Base-by-base conservation (phyloP, 2,888 invertebrate species). In the Sturmia bella region DNA sequence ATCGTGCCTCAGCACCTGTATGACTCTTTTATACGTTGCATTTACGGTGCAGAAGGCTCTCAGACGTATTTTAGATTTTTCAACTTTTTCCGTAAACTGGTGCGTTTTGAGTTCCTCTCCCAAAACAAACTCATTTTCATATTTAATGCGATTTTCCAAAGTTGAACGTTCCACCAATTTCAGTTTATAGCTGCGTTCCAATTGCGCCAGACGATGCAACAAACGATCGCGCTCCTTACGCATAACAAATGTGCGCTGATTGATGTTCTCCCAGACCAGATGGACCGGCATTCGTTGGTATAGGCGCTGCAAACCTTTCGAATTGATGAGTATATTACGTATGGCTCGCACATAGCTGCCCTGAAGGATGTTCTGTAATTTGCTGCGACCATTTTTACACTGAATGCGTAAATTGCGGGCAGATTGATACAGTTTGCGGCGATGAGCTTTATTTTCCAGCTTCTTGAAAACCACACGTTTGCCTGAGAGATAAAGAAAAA, bases 221-320 rank as follows among this genome's bases (percentile, higher is more conserved):
- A 90, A 83, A 12, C 88, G 89, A 87, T 91, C 91, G 0, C 87
- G 86, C 72, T 90, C 90, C 77, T 91, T 91, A 9, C 90, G 87
- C 85, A 89, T 83, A 1, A 89, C 86, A 87, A 91, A 91, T 5
- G 90, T 89, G 2, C 89, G 87, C 75, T 90, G 90, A 85, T 90
- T 89, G 7, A 91, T 89, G 43, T 90, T 89, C 27, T 91, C 90
- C 17, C 87, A 87, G 11, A 91, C 89, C 77, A 87, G 39, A 41
- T 89, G 85, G 17, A 89, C 85, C 37, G 90, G 89, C 89, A 91
- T 90, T 19, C 86, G 86, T 57, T 89, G 87, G 68, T 90, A 91
- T 0, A 91, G 73, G 2, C 90, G 86, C 79, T 90, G 89, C 87
- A 90, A 87, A 32, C 89, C 90, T 78, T 87, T 88, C 79, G 89